These are phyloP conservation scores for Crypturellus undulatus DNA, from an alignment of 2,113 vertebrate species.

Conservation along the genomic window DNA sequence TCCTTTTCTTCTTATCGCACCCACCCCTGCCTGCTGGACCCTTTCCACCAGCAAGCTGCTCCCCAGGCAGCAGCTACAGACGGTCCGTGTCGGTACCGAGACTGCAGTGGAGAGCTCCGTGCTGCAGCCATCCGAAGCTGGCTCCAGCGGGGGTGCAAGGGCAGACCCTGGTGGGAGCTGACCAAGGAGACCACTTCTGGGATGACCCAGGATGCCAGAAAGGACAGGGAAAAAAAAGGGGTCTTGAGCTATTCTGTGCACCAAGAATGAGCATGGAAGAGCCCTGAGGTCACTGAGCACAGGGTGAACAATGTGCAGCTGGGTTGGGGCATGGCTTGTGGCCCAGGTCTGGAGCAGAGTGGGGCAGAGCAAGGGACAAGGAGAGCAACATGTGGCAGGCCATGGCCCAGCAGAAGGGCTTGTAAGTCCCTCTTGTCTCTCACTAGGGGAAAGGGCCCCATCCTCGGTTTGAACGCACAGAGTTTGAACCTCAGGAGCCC, in stretches of 20 bases:
- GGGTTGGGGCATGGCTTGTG: background rate
- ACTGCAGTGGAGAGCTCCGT: background rate
- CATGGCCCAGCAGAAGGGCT: background rate
- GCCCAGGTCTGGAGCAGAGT: background rate
- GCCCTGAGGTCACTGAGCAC: too few relatives aligned
- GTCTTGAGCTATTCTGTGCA: too few relatives aligned
- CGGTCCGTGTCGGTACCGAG: background rate
- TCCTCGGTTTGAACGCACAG: accelerated
- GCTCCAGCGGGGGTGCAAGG: too few relatives aligned
- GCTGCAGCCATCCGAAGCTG: background rate
- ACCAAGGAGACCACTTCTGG: too few relatives aligned
- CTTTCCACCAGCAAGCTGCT: too few relatives aligned
- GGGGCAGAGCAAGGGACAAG: background rate
- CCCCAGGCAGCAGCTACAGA: background rate
- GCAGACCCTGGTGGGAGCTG: too few relatives aligned
- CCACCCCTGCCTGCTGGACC: too few relatives aligned
- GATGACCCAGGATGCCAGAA: too few relatives aligned
- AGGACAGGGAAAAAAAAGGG: too few relatives aligned
- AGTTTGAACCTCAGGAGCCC: accelerated
- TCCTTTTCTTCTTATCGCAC: background rate
- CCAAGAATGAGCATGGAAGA: too few relatives aligned
- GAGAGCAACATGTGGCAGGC: background rate
- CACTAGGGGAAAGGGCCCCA: background rate
- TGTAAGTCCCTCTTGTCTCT: background rate
- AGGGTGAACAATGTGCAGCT: too few relatives aligned